Conservation (phyloP, 2,888 invertebrate species). For the Agonum fuliginosum region DNA sequence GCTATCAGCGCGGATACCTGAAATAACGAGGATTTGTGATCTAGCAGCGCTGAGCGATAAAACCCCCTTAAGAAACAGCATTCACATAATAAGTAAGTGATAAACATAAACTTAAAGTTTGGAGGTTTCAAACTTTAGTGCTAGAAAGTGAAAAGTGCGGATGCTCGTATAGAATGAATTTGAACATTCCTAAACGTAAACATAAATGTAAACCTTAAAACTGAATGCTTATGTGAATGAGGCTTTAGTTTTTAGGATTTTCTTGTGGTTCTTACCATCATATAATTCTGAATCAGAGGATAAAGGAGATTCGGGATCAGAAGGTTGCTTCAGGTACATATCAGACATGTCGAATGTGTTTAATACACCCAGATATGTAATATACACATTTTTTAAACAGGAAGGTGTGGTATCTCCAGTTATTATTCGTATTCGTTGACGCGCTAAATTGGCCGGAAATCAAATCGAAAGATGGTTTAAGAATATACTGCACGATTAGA, state of each 20-base stretch:
- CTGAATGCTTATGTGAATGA: neutral
- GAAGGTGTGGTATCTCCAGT: constrained; percentile 7
- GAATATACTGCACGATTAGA: neutral
- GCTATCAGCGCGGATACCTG: no score
- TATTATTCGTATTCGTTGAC: constrained; percentile 36
- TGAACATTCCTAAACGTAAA: no score
- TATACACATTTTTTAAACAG: constrained; percentile 9
- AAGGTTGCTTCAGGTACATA: constrained; percentile 19
- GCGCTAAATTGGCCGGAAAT: constrained; percentile 37
- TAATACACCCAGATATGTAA: neutral
- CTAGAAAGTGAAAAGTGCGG: no score
- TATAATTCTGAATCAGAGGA: constrained; percentile 42
- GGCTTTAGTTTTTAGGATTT: neutral
- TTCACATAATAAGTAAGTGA: no score
- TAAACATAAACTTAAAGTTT: no score
- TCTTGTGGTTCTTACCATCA: constrained; percentile 37
- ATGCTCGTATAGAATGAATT: no score
- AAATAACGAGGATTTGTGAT: no score
- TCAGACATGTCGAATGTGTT: constrained; percentile 8
- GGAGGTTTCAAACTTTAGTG: no score
- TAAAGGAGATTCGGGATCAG: neutral
- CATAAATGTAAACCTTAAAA: neutral
- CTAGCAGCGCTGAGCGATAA: no score
- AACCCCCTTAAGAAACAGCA: no score
- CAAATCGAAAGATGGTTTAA: neutral